Conservation (phyloP, 2,113 vertebrate genomes). For the Raphicerus campestris region DNA sequence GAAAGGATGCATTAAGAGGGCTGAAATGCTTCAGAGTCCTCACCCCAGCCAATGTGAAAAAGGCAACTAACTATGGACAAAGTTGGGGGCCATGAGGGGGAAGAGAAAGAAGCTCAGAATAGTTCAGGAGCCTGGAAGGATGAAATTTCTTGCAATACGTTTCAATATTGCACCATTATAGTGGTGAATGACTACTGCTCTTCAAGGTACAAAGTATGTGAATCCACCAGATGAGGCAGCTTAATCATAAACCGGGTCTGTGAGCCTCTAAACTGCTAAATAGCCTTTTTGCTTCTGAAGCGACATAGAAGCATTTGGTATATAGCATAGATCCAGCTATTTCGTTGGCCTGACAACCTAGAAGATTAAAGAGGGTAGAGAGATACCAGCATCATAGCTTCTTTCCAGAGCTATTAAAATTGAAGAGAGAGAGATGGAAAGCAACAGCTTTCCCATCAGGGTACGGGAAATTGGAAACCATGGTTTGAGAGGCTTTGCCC, state of each 20-base stretch:
- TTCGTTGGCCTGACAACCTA: not conserved
- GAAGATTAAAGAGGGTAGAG: not conserved
- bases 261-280: not conserved
- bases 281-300: not conserved
- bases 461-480: not conserved
- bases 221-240: not conserved
- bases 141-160: not conserved
- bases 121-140: not conserved
- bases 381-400: not conserved
- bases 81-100: accelerated
- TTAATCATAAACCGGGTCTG: not conserved
- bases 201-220: not conserved
- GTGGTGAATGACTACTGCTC: not conserved
- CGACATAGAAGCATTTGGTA: not conserved
- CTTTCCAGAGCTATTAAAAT: not conserved
- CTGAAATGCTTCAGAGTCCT: not conserved
- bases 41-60: not conserved
- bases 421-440: not conserved
- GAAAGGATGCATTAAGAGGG: not conserved
- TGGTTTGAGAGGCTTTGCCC: not conserved
- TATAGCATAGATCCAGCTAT: not conserved
- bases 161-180: not conserved
- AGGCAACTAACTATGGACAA: not conserved
- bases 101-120: not conserved
- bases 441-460: not conserved